Conservation (phyloP, 2,113 vertebrate species). For the Chaetodon auriga region DNA sequence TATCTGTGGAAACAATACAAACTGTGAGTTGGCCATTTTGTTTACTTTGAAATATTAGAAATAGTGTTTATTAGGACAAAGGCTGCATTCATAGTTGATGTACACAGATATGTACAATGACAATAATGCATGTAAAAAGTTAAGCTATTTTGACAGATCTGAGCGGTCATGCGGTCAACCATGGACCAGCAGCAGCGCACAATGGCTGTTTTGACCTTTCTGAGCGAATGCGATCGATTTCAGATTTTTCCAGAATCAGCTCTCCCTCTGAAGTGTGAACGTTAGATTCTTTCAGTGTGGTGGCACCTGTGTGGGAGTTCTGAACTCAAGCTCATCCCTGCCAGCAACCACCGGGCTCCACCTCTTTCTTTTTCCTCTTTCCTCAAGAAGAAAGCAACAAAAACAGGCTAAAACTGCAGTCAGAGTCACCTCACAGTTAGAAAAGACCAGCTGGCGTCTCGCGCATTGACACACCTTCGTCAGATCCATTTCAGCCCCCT, state of each 20-base stretch:
- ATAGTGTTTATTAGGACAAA: background rate
- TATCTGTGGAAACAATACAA: background rate
- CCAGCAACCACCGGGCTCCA: constrained; percentile 9
- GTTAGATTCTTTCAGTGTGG: background rate
- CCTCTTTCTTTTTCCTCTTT: too few species aligned
- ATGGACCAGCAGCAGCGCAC: constrained; percentile 20
- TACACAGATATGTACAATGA: background rate
- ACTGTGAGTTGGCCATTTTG: background rate
- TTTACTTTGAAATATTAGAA: background rate
- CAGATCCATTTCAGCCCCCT: constrained; percentile 10
- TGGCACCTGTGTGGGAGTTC: background rate
- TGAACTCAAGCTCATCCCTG: constrained; percentile 3
- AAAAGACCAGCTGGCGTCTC: background rate
- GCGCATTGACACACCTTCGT: background rate
- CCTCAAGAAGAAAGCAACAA: background rate
- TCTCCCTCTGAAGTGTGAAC: background rate
- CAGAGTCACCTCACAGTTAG: constrained; percentile 1
- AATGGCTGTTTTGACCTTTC: background rate
- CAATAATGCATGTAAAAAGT: background rate
- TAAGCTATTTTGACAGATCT: too few species aligned
- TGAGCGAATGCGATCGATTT: background rate
- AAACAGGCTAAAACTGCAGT: background rate
- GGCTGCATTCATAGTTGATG: background rate
- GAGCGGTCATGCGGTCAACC: background rate
- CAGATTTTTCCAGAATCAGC: background rate